Evolutionary conservation across 1,140 invertebrate species (phyloP), one percentile per base, ranked within the genome.

Genomic region (Drosophila mojavensis): DNA sequence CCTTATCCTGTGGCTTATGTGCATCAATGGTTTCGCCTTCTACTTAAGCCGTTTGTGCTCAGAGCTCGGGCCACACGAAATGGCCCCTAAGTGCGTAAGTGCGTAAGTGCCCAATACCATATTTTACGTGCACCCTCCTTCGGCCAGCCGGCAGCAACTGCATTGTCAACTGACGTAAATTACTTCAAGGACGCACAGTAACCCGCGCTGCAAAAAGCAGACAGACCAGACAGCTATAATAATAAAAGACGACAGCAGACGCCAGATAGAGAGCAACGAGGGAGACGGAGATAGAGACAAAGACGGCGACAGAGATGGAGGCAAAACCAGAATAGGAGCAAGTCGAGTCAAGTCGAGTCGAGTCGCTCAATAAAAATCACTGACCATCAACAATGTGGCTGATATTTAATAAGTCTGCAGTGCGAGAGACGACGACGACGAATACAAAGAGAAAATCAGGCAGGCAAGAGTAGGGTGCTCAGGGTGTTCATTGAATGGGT

Each of bases 121-220:
- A 13, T 48, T 24, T 48, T 48, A 48, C 10, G 2, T 10, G 24
- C 13, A 24, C 48, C 26, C 30, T 20, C 26, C 26, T 1, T 7
- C 1, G 28, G 11, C 48, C 51, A 36, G 6, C 36, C 10, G 11
- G 11, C 36, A 3, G 36, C 36, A 33, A 33, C 5, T 62, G 66
- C 72, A 70, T 63, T 66, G 54, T 79, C 71, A 67, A 66, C 58
- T 77, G 79, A 88, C 83, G 73, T 80, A 89, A 89, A 83, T 80
- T 72, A 71, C 84, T 88, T 88, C 84, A 89, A 89, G 84, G 83
- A 89, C 84, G 83, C 80, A 73, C 70, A 83, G 73, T 78, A 83
- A 75, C 64, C 77, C 77, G 74, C 26, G 59, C 51, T 33, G 28
- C 51, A 54, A 54, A 54, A 33, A 54, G 28, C 71, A 70, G 60